Evolutionary conservation across 2,888 invertebrate genomes (phyloP), one percentile per base, ranked within the genome.

Genomic region (Pristionchus entomophagus): DNA sequence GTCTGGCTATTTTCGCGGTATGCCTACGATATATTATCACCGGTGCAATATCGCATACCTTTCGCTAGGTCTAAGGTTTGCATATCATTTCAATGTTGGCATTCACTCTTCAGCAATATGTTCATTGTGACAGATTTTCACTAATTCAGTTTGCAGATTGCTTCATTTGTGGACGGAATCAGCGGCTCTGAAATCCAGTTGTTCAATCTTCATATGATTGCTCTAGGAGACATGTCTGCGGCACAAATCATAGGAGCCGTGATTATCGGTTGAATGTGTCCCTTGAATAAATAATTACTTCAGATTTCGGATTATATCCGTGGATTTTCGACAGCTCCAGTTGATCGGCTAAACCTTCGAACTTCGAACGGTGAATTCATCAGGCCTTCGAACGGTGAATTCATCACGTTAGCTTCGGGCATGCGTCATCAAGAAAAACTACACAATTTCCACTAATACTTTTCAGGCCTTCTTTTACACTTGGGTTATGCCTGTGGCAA

Each of bases 381-480:
- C 5, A n/a, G n/a, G n/a, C n/a, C n/a, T n/a, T n/a, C n/a, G n/a
- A n/a, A n/a, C n/a, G n/a, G n/a, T n/a, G n/a, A n/a, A n/a, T n/a
- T n/a, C n/a, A n/a, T n/a, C n/a, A n/a, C n/a, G n/a, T n/a, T n/a
- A n/a, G n/a, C n/a, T n/a, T n/a, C n/a, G n/a, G n/a, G n/a, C n/a
- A n/a, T n/a, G n/a, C n/a, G n/a, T n/a, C n/a, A n/a, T n/a, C n/a
- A n/a, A n/a, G n/a, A n/a, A n/a, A n/a, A n/a, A n/a, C n/a, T n/a
- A n/a, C n/a, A n/a, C n/a, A n/a, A n/a, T n/a, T n/a, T n/a, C n/a
- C 45, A 10, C 14, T 14, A 14, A 45, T 22, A 56, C 5, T 56
- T 56, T 56, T 56, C 73, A 73, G 73, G 32, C 73, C 19, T 73
- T 73, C 41, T 41, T 73, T 3, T 73, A 41, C 73, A 73, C 73